These are phyloP conservation scores for Pseudois nayaur DNA, from an alignment of 2,113 vertebrate species.

Conservation along the genomic window DNA sequence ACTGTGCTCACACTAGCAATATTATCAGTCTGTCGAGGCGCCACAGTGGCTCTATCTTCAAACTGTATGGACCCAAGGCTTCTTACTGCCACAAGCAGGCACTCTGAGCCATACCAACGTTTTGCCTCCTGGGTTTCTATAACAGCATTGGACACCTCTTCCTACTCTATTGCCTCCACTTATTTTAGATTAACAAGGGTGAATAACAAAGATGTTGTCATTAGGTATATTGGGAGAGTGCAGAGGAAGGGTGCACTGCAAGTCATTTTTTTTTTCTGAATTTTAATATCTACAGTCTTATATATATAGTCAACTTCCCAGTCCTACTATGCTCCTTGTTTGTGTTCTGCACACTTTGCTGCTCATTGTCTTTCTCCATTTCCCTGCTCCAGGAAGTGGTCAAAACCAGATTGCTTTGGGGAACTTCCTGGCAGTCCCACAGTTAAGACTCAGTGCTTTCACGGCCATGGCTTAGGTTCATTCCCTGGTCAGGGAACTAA, in stretches of 20 bases:
- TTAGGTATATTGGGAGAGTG: neutral
- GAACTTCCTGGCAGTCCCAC: neutral
- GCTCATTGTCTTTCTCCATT: neutral
- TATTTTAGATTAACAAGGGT: neutral
- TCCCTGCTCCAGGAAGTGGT: neutral
- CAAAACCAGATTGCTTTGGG: neutral
- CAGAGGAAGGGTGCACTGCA: neutral
- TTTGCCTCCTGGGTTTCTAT: too few relatives aligned
- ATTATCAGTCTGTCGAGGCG: neutral
- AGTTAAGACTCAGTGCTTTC: neutral
- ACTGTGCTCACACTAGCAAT: neutral
- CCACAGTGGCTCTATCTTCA: neutral
- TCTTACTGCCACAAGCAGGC: rapidly evolving
- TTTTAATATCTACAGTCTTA: neutral
- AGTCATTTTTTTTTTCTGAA: neutral
- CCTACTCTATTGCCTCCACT: neutral
- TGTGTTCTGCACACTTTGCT: neutral
- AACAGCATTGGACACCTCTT: too few relatives aligned
- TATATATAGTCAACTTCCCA: neutral
- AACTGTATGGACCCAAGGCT: neutral
- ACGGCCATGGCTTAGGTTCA: neutral
- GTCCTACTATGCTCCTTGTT: neutral
- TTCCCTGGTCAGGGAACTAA: neutral
- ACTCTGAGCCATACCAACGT: rapidly evolving
- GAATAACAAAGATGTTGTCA: neutral